phyloP scores from a whole-genome alignment of 2,113 vertebrate species.

The Gulo gulo region DNA sequence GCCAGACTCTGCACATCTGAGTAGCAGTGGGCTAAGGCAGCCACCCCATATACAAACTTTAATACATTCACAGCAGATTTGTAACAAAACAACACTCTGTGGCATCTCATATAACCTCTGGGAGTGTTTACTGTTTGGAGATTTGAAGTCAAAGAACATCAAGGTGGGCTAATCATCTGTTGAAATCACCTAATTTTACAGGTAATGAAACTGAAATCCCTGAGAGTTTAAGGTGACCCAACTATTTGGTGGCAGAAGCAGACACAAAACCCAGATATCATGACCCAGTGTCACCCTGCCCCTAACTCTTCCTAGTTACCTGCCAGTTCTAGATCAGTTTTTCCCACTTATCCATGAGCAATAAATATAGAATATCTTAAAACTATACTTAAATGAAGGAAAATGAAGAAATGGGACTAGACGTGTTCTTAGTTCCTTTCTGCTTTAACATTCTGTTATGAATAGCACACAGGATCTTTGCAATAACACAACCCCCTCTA shows the following conservation, averaged over 20 bases:
- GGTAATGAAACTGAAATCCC: neutral
- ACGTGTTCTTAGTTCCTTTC: constrained; percentile 2
- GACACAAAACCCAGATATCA: neutral
- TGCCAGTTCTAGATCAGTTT: neutral
- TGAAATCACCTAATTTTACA: constrained; percentile 18
- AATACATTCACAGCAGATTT: neutral
- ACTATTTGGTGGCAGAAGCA: neutral
- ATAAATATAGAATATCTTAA: neutral
- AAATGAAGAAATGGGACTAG: constrained; percentile 1
- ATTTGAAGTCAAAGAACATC: neutral
- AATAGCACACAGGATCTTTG: constrained; percentile 44
- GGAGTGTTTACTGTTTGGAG: neutral
- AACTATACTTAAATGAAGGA: neutral
- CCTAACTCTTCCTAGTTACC: neutral
- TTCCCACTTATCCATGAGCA: neutral
- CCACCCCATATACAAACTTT: neutral
- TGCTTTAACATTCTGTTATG: constrained; percentile 29
- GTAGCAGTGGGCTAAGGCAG: neutral
- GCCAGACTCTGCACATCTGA: neutral
- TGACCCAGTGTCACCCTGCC: neutral
- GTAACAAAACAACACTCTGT: neutral
- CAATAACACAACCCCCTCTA: constrained; percentile 60
- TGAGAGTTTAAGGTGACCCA: neutral
- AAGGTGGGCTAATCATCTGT: neutral
- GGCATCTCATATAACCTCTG: neutral